Percentiles rank a stretch among this genome's conserved stretches.
These are phyloP conservation scores for Corythornis leucogaster DNA, from an alignment of 2,797 vertebrate species.

Conservation along the genomic window DNA sequence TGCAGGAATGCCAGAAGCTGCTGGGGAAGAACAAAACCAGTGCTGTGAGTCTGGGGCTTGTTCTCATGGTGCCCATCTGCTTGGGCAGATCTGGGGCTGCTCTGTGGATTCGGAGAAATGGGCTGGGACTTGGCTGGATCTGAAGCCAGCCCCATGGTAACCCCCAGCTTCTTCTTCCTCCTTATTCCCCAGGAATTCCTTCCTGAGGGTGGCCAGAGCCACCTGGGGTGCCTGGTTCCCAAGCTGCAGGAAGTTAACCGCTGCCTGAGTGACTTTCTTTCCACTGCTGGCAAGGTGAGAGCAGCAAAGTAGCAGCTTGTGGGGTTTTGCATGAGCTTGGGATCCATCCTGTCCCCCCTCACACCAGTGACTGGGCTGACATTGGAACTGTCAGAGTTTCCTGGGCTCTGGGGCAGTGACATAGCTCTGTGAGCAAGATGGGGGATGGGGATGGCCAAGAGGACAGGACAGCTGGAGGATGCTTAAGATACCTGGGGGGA, in stretches of 20 bases:
- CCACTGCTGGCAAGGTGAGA: slow-evolving; percentile 84
- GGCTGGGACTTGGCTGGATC: background rate
- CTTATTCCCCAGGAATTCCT: slow-evolving; percentile 80
- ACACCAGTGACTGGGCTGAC: background rate
- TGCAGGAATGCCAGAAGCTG: slow-evolving; percentile 88
- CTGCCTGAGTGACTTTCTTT: slow-evolving; percentile 89
- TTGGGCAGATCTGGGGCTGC: background rate
- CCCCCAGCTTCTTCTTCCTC: background rate
- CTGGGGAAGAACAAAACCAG: slow-evolving; percentile 81
- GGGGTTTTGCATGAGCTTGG: background rate
- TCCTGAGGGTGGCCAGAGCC: slow-evolving; percentile 78
- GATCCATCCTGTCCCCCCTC: background rate
- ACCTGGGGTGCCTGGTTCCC: slow-evolving; percentile 84
- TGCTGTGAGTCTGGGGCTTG: slow-evolving; percentile 73
- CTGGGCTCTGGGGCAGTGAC: background rate
- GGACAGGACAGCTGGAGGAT: background rate
- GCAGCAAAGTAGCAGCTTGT: background rate
- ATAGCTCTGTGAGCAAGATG: background rate
- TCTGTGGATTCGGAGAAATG: background rate
- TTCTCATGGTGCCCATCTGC: background rate
- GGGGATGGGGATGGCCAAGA: background rate
- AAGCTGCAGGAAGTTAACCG: slow-evolving; percentile 92
- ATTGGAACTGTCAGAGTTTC: background rate
- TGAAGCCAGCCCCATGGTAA: background rate
- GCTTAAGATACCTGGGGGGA: background rate